These are phyloP conservation scores for Lanistes nyassanus DNA, from an alignment of 1,140 invertebrate species.

Conservation along the genomic window DNA sequence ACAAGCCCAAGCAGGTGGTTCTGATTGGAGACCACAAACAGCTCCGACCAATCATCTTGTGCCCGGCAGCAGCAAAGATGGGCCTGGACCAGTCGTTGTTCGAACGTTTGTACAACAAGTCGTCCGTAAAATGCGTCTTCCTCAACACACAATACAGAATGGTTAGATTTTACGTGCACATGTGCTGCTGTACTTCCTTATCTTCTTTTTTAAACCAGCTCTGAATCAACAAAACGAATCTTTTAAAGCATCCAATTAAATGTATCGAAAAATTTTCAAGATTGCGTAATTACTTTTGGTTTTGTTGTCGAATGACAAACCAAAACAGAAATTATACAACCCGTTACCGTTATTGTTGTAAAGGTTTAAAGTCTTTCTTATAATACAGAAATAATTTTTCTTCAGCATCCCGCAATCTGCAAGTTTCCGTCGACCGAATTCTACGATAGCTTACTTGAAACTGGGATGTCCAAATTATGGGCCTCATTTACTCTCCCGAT, in stretches of 20 bases:
- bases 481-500: conserved; percentile 31
- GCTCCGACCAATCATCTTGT: conserved; percentile 51
- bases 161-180: too few species aligned
- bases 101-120: conserved; percentile 49
- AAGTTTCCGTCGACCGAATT: conserved; percentile 53
- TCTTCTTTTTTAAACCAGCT: too few species aligned
- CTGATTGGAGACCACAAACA: conserved; percentile 61
- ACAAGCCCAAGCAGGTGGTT: conserved; percentile 52
- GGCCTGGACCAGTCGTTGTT: conserved; percentile 58
- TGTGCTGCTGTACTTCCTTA: too few species aligned
- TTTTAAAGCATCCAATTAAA: too few species aligned
- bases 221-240: too few species aligned
- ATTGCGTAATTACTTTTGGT: too few species aligned
- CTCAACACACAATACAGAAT: conserved; percentile 58
- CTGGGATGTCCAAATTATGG: conserved; percentile 27
- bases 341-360: too few species aligned
- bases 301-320: too few species aligned
- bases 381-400: not conserved
- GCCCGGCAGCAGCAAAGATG: conserved; percentile 39
- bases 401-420: conserved; percentile 51
- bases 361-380: too few species aligned
- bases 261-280: too few species aligned
- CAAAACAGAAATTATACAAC: too few species aligned
- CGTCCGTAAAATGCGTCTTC: conserved; percentile 25
- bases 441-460: conserved; percentile 44